These are phyloP conservation scores for Meles meles DNA, from an alignment of 2,113 vertebrate genomes.

Conservation along the genomic window DNA sequence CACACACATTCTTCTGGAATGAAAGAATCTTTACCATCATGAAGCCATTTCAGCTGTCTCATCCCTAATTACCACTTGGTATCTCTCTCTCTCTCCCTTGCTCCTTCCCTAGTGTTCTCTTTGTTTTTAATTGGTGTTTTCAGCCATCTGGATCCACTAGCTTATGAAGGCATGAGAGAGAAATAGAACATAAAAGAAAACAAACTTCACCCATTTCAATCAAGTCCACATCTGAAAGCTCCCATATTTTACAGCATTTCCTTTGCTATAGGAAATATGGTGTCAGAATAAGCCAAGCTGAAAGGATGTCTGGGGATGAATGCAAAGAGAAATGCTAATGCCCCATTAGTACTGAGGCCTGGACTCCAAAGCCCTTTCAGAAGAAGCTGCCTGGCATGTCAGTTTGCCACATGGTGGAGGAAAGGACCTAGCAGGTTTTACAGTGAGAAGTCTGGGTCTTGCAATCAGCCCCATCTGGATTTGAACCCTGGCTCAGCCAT, in stretches of 20 bases:
- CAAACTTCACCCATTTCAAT: slow-evolving; percentile 70
- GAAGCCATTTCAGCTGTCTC: slow-evolving; percentile 84
- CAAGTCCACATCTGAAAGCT: slow-evolving; percentile 43
- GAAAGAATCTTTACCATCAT: slow-evolving; percentile 81
- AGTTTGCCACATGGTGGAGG: background rate
- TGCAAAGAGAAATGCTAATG: slow-evolving; percentile 38
- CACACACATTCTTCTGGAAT: slow-evolving; percentile 77
- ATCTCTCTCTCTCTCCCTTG: slow-evolving; percentile 70
- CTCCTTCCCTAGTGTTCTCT: slow-evolving; percentile 69
- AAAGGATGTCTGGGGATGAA: slow-evolving; percentile 42
- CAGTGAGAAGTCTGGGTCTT: background rate
- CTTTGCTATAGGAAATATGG: slow-evolving; percentile 42
- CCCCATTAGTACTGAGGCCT: background rate
- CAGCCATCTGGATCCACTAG: slow-evolving; percentile 80
- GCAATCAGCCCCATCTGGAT: slow-evolving; percentile 3
- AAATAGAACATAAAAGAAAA: slow-evolving; percentile 70
- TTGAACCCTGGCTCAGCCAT: background rate
- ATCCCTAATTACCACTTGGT: slow-evolving; percentile 80
- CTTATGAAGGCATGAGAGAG: slow-evolving; percentile 54
- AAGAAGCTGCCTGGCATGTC: background rate
- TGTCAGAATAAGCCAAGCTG: slow-evolving; percentile 36
- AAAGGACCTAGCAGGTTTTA: background rate
- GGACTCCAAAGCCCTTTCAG: background rate
- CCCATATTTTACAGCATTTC: slow-evolving; percentile 21
- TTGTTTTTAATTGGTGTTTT: slow-evolving; percentile 77